phyloP scores from a whole-genome alignment of 2,113 vertebrate species.

The Burhinus oedicnemus region DNA sequence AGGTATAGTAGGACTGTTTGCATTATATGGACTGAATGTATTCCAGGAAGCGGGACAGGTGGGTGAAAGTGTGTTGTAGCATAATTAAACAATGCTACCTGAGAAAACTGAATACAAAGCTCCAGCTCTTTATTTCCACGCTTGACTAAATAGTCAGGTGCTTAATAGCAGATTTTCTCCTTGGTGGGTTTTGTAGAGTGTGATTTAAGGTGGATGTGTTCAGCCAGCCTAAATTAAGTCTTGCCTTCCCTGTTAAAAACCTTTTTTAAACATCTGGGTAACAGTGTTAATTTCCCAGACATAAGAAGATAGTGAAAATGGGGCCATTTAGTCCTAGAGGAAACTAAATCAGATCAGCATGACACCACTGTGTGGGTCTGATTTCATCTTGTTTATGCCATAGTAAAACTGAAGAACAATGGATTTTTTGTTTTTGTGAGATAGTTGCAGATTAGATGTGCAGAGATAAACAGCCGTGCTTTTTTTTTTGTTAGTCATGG shows the following conservation, averaged over 20 bases:
- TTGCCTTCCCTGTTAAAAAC: not conserved
- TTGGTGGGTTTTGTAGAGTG: not conserved
- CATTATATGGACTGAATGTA: not conserved
- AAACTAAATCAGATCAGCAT: not conserved
- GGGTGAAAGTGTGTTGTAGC: not conserved
- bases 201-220: not conserved
- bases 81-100: not conserved
- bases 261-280: not conserved
- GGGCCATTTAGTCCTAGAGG: not conserved
- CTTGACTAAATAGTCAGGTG: not conserved
- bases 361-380: not conserved
- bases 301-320: not conserved
- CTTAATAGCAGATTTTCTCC: not conserved
- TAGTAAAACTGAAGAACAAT: not conserved
- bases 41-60: not conserved
- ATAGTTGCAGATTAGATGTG: not conserved
- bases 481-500: not conserved
- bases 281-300: not conserved
- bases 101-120: not conserved
- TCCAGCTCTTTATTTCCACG: not conserved
- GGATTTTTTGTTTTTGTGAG: not conserved
- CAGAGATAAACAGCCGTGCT: not conserved
- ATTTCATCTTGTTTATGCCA: not conserved
- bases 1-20: constrained; percentile 62
- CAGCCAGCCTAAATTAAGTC: not conserved